Evolutionary conservation across 2,888 invertebrate species (phyloP).

Genomic region (Myopa tessellatipennis): DNA sequence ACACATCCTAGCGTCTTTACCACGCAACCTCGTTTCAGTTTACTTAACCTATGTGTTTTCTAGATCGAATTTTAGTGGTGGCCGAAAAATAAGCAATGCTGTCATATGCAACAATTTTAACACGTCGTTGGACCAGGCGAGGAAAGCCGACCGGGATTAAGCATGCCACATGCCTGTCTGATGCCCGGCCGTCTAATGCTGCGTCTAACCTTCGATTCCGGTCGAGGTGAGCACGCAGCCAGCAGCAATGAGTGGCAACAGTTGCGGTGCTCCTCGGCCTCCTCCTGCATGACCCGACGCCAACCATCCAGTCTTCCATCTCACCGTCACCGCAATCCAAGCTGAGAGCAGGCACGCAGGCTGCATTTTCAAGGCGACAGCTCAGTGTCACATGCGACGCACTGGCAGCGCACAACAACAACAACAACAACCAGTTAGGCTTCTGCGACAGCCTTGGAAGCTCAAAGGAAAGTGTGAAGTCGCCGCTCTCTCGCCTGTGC

Average conservation of each 20-base stretch:
- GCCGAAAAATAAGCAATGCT: no score
- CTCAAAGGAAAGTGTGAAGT: not conserved
- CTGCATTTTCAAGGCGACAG: constrained; percentile 27
- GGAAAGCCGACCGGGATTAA: no score
- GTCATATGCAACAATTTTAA: no score
- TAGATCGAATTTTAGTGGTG: no score
- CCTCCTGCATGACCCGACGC: not conserved
- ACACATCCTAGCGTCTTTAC: no score
- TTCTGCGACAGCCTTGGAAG: constrained; percentile 21
- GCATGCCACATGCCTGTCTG: no score
- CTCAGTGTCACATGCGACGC: constrained; percentile 37
- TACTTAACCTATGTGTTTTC: no score
- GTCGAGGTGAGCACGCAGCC: not conserved
- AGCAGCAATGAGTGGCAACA: not conserved
- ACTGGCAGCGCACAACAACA: constrained; percentile 12
- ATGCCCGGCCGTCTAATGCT: not conserved
- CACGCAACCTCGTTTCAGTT: no score
- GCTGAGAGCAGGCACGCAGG: not conserved
- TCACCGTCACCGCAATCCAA: not conserved
- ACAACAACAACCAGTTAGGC: not conserved
- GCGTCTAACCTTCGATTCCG: not conserved
- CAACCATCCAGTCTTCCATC: not conserved
- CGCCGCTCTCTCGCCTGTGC: not conserved
- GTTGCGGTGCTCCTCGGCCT: not conserved
- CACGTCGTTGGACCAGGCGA: no score